These are phyloP conservation scores for Protophormia terraenovae DNA, from an alignment of 2,888 invertebrate genomes.

Conservation along the genomic window DNA sequence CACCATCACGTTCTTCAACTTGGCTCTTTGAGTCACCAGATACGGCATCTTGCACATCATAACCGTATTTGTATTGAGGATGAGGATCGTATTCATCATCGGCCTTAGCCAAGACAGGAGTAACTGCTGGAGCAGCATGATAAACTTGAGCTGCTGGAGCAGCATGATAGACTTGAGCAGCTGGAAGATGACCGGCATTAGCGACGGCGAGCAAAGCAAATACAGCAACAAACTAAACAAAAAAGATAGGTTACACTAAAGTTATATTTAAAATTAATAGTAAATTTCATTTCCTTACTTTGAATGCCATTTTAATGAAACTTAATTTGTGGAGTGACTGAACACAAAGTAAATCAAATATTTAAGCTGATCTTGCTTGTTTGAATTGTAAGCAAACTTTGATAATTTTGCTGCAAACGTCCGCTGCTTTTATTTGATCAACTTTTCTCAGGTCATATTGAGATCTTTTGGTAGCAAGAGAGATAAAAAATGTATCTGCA, in stretches of 20 bases:
- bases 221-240: conserved; percentile 67
- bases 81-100: too few relatives aligned
- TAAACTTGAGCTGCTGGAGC: conserved; percentile 48
- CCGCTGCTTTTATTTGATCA: conserved; percentile 40
- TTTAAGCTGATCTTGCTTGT: conserved; percentile 57
- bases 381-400: conserved; percentile 49
- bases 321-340: conserved; percentile 51
- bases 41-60: too few relatives aligned
- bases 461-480: not conserved
- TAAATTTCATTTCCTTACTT: conserved; percentile 50
- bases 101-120: too few relatives aligned
- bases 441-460: not conserved
- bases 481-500: too few relatives aligned
- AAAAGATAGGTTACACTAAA: conserved; percentile 69
- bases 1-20: too few relatives aligned
- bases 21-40: too few relatives aligned
- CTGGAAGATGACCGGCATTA: conserved; percentile 69
- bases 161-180: conserved; percentile 67
- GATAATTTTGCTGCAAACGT: not conserved
- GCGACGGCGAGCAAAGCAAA: conserved; percentile 70
- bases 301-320: conserved; percentile 63
- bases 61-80: too few relatives aligned
- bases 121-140: conserved; percentile 34
- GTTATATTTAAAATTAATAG: not conserved
- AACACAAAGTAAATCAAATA: not conserved